Conservation (phyloP, 2,113 vertebrate species). For the Xiphophorus hellerii region DNA sequence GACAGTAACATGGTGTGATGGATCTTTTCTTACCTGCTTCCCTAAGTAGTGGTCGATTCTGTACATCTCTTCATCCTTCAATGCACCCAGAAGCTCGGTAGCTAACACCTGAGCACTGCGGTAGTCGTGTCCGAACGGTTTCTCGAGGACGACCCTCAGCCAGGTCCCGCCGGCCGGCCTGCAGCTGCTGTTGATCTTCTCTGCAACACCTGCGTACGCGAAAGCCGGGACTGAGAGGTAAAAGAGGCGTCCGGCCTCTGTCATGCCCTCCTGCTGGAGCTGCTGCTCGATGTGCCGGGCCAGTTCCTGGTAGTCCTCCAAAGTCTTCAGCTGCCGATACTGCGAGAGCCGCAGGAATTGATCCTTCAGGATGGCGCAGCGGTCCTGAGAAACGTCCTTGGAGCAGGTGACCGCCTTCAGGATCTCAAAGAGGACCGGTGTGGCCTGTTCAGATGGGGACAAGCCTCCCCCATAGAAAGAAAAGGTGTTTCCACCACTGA, state of each 20-base stretch:
- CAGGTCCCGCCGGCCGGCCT: conserved; percentile 81
- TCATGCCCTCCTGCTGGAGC: conserved; percentile 80
- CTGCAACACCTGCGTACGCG: conserved; percentile 87
- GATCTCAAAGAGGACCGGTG: conserved; percentile 80
- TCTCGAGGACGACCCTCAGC: conserved; percentile 93
- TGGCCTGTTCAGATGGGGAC: conserved; percentile 73
- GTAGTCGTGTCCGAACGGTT: conserved; percentile 94
- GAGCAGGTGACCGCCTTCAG: conserved; percentile 87
- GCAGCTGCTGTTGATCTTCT: conserved; percentile 87
- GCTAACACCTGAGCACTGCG: conserved; percentile 87
- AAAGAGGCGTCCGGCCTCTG: conserved; percentile 90
- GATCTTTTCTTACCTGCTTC: conserved; percentile 86
- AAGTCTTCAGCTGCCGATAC: conserved; percentile 84
- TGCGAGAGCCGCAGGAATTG: conserved; percentile 87
- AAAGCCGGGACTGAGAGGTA: conserved; percentile 94
- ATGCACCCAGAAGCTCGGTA: conserved; percentile 81
- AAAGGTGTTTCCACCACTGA: conserved; percentile 84
- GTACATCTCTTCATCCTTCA: conserved; percentile 95
- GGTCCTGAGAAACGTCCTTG: conserved; percentile 58
- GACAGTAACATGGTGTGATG: not conserved
- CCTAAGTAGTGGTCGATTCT: conserved; percentile 96
- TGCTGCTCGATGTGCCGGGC: conserved; percentile 77
- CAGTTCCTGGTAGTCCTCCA: conserved; percentile 84
- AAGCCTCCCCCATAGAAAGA: conserved; percentile 89
- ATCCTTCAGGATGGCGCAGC: conserved; percentile 86